Evolutionary conservation across 1,140 invertebrate genomes (phyloP).

Genomic region (Drosophila kohkoa): DNA sequence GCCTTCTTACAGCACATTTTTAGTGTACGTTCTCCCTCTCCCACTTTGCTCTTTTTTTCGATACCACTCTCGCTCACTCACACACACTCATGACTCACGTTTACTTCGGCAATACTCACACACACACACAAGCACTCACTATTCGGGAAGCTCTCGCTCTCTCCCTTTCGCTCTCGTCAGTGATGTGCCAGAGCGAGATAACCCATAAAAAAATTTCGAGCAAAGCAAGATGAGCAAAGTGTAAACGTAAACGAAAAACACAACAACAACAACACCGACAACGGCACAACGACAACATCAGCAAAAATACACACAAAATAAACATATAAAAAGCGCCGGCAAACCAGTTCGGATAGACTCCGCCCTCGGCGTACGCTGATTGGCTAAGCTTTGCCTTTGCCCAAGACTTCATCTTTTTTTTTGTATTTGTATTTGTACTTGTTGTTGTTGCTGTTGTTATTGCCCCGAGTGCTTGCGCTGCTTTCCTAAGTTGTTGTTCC

Average conservation of each 20-base stretch:
- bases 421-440: constrained; percentile 41
- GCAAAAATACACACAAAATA: constrained; percentile 70
- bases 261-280: constrained; percentile 48
- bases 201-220: constrained; percentile 71
- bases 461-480: constrained; percentile 25
- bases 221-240: constrained; percentile 81
- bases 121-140: constrained; percentile 12
- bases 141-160: constrained; percentile 38
- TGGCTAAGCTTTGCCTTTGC: constrained; percentile 79
- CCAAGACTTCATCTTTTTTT: constrained; percentile 76
- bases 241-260: constrained; percentile 77
- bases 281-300: constrained; percentile 51
- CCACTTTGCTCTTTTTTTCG: constrained; percentile 32
- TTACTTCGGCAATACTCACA: constrained; percentile 23
- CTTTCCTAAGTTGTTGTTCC: constrained; percentile 34
- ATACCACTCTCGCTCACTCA: constrained; percentile 34
- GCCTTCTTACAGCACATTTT: constrained; percentile 36
- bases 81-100: constrained; percentile 20
- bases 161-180: constrained; percentile 47
- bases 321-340: constrained; percentile 76
- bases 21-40: constrained; percentile 41
- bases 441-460: constrained; percentile 47
- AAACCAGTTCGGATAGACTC: constrained; percentile 84
- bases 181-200: constrained; percentile 80
- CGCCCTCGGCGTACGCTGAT: constrained; percentile 80